phyloP scores from a whole-genome alignment of 2,113 vertebrate genomes.

The Odobenus rosmarus region DNA sequence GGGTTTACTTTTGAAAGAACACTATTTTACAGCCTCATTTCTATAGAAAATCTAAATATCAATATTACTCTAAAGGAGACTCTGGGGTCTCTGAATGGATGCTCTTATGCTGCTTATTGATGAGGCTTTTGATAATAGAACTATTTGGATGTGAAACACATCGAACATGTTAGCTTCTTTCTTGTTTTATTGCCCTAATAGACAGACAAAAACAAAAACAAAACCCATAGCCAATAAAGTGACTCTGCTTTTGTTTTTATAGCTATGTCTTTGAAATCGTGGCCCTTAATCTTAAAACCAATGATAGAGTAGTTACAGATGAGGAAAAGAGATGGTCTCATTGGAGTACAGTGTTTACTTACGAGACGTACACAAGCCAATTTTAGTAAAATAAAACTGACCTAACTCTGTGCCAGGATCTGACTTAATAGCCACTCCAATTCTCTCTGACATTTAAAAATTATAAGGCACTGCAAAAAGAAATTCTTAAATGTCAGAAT shows the following conservation, averaged over 20 bases:
- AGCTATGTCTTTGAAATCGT: conserved; percentile 60
- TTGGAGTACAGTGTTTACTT: neutral
- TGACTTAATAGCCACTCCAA: conserved; percentile 76
- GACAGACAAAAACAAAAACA: neutral
- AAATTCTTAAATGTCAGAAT: conserved; percentile 79
- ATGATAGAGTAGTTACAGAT: conserved; percentile 24
- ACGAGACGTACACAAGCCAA: conserved; percentile 66
- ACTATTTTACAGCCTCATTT: conserved; percentile 82
- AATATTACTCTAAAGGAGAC: conserved; percentile 85
- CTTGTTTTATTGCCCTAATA: conserved; percentile 67
- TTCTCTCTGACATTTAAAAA: conserved; percentile 82
- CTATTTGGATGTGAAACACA: conserved; percentile 83
- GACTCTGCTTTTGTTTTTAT: conserved; percentile 61
- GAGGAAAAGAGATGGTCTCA: conserved; percentile 44
- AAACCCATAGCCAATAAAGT: conserved; percentile 22
- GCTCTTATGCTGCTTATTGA: conserved; percentile 82
- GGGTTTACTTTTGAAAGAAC: conserved; percentile 77
- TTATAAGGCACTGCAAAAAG: conserved; percentile 75
- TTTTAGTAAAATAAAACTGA: conserved; percentile 77
- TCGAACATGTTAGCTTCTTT: conserved; percentile 57
- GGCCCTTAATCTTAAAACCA: conserved; percentile 33
- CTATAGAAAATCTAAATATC: conserved; percentile 86
- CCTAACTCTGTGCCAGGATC: conserved; percentile 66
- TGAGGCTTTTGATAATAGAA: conserved; percentile 83
- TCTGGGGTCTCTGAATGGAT: conserved; percentile 75